Evolutionary conservation across 2,888 invertebrate species (phyloP), one percentile per base, ranked within the genome.

Genomic region (Leptopilina syphax): DNA sequence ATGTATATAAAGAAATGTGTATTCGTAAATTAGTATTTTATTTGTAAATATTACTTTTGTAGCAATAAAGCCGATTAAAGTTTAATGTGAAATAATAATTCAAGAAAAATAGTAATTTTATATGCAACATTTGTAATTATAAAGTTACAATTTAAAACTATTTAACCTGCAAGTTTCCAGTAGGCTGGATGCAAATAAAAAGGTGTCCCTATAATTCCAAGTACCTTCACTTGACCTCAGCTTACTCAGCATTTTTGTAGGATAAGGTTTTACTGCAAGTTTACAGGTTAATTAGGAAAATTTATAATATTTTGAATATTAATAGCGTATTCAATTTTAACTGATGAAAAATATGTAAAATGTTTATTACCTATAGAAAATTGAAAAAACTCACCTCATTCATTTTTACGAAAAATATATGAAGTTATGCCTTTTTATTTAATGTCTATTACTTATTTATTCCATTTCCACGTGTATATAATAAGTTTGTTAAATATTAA

Each of bases 321-420:
- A 86, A 81, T 85, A 79, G 34, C 34, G 34, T 87, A 86, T 82
- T 85, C 80, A 79, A 83, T 85, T 84, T 82, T 81, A 82, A 81
- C 76, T 65, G 82, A 81, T 66, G 82, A 81, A 79, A 70, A 77
- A 66, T 27, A 77, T 65, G 77, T 65, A 68, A 83, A 47, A 77
- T 73, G 81, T 77, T 77, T 79, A 81, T 73, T 77, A 80, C 83
- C 81, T 85, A 84, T 82, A 81, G 78, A 84, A 80, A 80, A 84
- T 83, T 83, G 78, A 83, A 68, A 70, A 79, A 81, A 79, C 82
- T 81, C 84, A 80, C 83, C 81, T 81, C 80, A 60, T 85, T 86
- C 84, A 85, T 87, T 86, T 86, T 84, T 86, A 86, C 84, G 81
- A 83, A 82, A 86, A 83, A 86, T 86, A 86, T 83, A 86, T 77